A percentile compares a stretch with the other conserved stretches of the same genome.
Evolutionary conservation across 2,113 vertebrate genomes (phyloP).

Genomic region (Taxidea taxus): DNA sequence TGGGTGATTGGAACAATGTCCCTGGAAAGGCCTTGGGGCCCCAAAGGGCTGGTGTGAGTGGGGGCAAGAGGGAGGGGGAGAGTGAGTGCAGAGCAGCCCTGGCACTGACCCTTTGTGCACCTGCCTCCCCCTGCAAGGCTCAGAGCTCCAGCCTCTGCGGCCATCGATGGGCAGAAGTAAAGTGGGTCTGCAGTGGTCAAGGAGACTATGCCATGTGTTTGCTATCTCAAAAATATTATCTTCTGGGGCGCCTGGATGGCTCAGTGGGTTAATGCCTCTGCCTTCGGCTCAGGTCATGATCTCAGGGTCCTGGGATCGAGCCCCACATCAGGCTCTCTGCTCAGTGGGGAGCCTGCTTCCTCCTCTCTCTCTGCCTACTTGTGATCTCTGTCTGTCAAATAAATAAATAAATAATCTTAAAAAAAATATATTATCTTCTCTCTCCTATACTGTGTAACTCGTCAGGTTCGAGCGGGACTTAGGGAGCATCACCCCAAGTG

Average conservation of each 20-base stretch:
- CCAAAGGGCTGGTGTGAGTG: no score
- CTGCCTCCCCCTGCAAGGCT: neutral
- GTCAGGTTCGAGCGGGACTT: neutral
- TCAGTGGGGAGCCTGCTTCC: no score
- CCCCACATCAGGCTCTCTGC: no score
- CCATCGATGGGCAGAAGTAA: neutral
- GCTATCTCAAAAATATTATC: neutral
- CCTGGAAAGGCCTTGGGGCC: neutral
- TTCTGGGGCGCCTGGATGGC: no score
- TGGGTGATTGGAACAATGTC: neutral
- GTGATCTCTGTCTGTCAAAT: no score
- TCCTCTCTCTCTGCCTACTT: no score
- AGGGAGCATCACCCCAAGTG: neutral
- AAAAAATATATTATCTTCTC: neutral
- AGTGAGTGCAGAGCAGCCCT: neutral
- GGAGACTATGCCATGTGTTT: neutral
- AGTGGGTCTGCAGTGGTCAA: neutral
- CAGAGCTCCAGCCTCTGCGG: neutral
- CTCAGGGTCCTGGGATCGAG: no score
- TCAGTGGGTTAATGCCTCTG: no score
- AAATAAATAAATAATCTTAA: no score
- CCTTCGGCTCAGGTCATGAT: no score
- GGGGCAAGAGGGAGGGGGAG: neutral
- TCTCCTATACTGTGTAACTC: neutral
- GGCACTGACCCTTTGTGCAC: neutral